A percentile compares a stretch with the other conserved stretches of the same genome.
Evolutionary conservation across 2,113 vertebrate species (phyloP).

Genomic region (Ondatra zibethicus): DNA sequence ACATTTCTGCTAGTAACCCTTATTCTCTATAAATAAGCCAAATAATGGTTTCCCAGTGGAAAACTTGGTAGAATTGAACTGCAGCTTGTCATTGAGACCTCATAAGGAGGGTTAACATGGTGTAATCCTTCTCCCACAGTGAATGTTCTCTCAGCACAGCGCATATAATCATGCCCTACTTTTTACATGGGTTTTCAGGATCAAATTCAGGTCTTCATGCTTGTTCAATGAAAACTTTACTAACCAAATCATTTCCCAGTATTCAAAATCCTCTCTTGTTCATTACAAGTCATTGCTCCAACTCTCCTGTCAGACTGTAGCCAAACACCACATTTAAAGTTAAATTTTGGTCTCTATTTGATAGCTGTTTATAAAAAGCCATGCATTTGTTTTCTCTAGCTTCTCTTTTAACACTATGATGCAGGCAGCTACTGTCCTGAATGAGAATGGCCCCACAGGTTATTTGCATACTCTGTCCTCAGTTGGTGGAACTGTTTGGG

Average conservation of each 20-base stretch:
- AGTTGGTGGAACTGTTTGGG: background rate
- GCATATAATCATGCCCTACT: background rate
- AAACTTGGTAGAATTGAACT: background rate
- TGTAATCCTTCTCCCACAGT: background rate
- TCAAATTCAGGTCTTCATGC: background rate
- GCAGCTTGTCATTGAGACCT: background rate
- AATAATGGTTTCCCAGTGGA: background rate
- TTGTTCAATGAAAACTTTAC: too few species aligned
- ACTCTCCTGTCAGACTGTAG: background rate
- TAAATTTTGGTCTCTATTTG: background rate
- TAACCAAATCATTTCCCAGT: background rate
- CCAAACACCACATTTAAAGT: too few species aligned
- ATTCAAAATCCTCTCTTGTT: background rate
- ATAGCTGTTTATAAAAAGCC: background rate
- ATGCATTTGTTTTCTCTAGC: too few species aligned
- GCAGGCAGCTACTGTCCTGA: background rate
- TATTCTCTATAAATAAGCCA: background rate
- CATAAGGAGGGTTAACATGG: background rate
- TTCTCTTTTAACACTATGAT: background rate
- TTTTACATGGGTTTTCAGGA: background rate
- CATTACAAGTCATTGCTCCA: background rate
- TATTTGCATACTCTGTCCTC: background rate
- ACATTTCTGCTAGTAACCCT: background rate
- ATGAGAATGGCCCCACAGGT: background rate
- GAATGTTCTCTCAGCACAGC: background rate